A percentile compares a stretch with the other conserved stretches of the same genome.
These are phyloP conservation scores for Enchytraeus crypticus DNA, from an alignment of 2,888 invertebrate genomes.

Conservation along the genomic window DNA sequence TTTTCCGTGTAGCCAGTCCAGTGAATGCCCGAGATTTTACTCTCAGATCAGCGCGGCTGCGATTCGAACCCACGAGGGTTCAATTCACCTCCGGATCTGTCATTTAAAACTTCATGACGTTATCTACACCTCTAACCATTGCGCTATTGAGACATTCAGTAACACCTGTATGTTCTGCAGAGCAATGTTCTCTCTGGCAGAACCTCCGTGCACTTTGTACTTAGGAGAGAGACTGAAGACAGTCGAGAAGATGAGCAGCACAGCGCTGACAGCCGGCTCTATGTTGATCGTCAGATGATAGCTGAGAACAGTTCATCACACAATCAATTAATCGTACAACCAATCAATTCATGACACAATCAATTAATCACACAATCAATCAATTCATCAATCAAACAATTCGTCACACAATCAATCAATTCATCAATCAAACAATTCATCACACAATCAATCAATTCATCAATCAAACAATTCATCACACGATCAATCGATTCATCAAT, in stretches of 20 bases:
- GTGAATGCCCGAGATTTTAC: too few species aligned
- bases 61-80: too few species aligned
- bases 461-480: background rate
- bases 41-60: too few species aligned
- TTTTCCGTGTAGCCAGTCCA: too few species aligned
- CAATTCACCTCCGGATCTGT: too few species aligned
- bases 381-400: too few species aligned
- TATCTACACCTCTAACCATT: too few species aligned
- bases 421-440: background rate
- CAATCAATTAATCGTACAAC: background rate
- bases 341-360: too few species aligned
- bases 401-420: too few species aligned
- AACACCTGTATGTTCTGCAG: slow-evolving; percentile 85
- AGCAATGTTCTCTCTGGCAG: slow-evolving; percentile 82
- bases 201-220: slow-evolving; percentile 75
- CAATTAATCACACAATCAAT: too few species aligned
- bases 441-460: slow-evolving; percentile 3
- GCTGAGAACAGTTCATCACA: slow-evolving; percentile 56
- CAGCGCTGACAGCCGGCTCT: slow-evolving; percentile 58
- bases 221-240: slow-evolving; percentile 58
- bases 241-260: slow-evolving; percentile 74
- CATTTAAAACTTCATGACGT: too few species aligned
- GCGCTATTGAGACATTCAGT: too few species aligned
- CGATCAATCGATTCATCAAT: background rate
- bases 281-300: slow-evolving; percentile 70